Evolutionary conservation across 2,888 invertebrate species (phyloP).

Genomic region (Idaea biselata): DNA sequence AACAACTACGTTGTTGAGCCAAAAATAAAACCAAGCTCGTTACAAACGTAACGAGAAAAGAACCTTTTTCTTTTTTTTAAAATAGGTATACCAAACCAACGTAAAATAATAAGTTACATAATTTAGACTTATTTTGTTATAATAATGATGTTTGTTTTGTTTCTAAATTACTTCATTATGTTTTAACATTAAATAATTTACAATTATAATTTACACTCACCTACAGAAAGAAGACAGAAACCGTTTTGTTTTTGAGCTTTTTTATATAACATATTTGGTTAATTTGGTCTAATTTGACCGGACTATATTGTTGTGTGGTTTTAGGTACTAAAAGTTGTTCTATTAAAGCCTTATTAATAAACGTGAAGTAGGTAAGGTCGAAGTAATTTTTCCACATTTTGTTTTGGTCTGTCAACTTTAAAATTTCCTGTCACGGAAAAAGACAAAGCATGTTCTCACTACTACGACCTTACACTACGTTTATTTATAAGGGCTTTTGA

Average conservation of each 20-base stretch:
- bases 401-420: too few relatives aligned
- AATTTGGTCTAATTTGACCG: too few relatives aligned
- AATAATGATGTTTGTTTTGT: slow-evolving; percentile 19
- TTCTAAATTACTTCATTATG: slow-evolving; percentile 23
- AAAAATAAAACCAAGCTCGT: slow-evolving; percentile 24
- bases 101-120: slow-evolving; percentile 7
- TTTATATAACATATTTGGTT: too few relatives aligned
- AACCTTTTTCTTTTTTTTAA: slow-evolving; percentile 25
- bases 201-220: slow-evolving; percentile 12
- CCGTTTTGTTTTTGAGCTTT: neutral
- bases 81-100: slow-evolving; percentile 13
- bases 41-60: slow-evolving; percentile 27
- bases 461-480: too few relatives aligned
- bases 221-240: slow-evolving; percentile 7
- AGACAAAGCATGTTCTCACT: too few relatives aligned
- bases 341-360: too few relatives aligned
- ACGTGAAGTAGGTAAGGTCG: too few relatives aligned
- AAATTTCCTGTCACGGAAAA: too few relatives aligned
- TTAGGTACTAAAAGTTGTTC: too few relatives aligned
- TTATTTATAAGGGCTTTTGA: too few relatives aligned
- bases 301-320: too few relatives aligned
- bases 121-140: slow-evolving; percentile 18
- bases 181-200: slow-evolving; percentile 23
- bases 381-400: too few relatives aligned
- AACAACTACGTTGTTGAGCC: slow-evolving; percentile 34